A percentile compares a stretch with the other conserved stretches of the same genome.
Evolutionary conservation across 2,888 invertebrate genomes (phyloP).

Genomic region (Caenorhabditis becei): DNA sequence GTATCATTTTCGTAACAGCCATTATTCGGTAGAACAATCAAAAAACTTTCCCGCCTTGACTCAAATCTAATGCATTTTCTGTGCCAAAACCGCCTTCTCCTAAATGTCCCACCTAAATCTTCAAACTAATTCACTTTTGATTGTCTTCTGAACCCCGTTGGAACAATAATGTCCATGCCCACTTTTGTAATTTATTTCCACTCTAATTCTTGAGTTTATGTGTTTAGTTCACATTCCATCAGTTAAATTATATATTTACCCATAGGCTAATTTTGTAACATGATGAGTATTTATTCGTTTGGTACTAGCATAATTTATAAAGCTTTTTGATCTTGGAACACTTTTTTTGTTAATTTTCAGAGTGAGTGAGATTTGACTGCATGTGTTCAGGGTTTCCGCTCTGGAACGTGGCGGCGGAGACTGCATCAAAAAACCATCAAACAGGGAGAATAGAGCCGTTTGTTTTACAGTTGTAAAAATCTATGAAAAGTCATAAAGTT

Average conservation of each 20-base stretch:
- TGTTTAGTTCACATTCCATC: conserved; percentile 42
- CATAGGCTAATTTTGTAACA: background rate
- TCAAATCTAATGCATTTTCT: conserved; percentile 2
- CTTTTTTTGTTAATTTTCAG: no score
- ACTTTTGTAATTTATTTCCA: conserved; percentile 30
- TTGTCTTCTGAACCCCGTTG: conserved; percentile 25
- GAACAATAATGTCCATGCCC: conserved; percentile 5
- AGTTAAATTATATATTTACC: background rate
- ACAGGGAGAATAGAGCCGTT: no score
- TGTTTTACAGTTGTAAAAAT: no score
- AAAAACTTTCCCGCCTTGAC: background rate
- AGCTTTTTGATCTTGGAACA: background rate
- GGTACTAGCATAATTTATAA: conserved; percentile 5
- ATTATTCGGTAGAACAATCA: background rate
- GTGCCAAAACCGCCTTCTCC: conserved; percentile 15
- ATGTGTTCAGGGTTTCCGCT: no score
- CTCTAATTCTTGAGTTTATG: conserved; percentile 24
- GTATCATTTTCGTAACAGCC: background rate
- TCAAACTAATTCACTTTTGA: conserved; percentile 28
- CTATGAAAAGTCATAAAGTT: no score
- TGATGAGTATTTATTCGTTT: background rate
- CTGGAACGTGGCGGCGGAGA: no score
- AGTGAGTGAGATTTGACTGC: no score
- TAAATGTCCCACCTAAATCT: background rate
- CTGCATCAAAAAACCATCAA: no score